Evolutionary conservation across 2,888 invertebrate species (phyloP).

Genomic region (Galerucella pusilla): DNA sequence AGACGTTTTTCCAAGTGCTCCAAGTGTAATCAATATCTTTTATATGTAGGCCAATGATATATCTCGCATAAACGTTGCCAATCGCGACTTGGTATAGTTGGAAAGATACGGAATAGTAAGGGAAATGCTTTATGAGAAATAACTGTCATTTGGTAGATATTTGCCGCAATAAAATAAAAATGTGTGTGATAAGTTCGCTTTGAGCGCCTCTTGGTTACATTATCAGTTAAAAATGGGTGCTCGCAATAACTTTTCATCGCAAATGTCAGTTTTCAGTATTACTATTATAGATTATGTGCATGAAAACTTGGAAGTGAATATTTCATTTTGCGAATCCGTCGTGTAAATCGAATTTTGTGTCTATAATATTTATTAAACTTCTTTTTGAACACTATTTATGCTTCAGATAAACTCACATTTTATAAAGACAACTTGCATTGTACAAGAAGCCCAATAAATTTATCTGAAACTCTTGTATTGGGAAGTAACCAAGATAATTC

Average conservation of each 20-base stretch:
- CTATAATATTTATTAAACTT: not conserved
- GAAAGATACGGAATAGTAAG: conserved; percentile 19
- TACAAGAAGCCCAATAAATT: no score
- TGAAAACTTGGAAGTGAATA: not conserved
- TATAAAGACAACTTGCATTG: no score
- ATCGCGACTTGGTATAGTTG: conserved; percentile 18
- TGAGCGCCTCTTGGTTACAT: not conserved
- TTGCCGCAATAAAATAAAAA: conserved; percentile 32
- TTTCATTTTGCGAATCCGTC: not conserved
- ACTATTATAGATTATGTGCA: not conserved
- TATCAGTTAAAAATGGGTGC: conserved; percentile 11
- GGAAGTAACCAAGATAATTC: no score
- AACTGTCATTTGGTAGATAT: conserved; percentile 24
- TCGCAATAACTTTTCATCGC: not conserved
- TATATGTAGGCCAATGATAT: conserved; percentile 23
- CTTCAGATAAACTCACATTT: not conserved
- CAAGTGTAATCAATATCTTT: conserved; percentile 20
- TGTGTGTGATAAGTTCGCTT: conserved; percentile 16
- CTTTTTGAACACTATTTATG: not conserved
- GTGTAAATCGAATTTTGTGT: not conserved
- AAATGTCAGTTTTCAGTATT: not conserved
- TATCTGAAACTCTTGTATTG: no score
- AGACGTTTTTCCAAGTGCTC: not conserved
- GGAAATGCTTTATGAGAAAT: conserved; percentile 27
- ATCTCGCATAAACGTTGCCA: conserved; percentile 6